Evolutionary conservation across 2,113 vertebrate species (phyloP).

Genomic region (Holacanthus passer): DNA sequence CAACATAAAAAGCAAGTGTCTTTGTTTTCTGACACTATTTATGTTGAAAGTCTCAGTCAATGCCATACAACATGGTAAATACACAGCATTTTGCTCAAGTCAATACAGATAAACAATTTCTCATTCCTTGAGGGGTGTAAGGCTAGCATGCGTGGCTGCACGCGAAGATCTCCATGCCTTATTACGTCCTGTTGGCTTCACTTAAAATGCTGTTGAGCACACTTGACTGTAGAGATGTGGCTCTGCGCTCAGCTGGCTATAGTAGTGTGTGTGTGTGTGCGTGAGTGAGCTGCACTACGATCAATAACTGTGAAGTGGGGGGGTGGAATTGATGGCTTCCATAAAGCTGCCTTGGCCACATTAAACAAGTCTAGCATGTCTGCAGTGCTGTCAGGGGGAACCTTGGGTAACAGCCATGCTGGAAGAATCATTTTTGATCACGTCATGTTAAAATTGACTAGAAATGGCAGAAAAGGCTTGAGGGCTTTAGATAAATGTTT

Average conservation of each 20-base stretch:
- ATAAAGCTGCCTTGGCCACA: constrained; percentile 67
- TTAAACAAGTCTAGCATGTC: constrained; percentile 69
- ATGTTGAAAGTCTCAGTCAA: neutral
- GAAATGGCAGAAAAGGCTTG: constrained; percentile 28
- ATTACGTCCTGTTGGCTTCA: constrained; percentile 54
- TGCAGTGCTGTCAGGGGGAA: constrained; percentile 41
- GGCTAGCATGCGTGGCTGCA: constrained; percentile 31
- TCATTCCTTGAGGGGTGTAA: constrained; percentile 10
- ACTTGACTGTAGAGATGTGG: constrained; percentile 41
- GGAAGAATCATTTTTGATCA: constrained; percentile 48
- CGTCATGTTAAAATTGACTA: constrained; percentile 39
- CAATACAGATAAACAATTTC: constrained; percentile 26
- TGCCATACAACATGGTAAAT: constrained; percentile 20
- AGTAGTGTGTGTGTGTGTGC: constrained; percentile 11
- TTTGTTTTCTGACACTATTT: neutral
- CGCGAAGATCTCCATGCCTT: constrained; percentile 34
- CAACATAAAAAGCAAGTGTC: neutral
- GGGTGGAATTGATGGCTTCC: constrained; percentile 48
- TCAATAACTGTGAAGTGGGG: constrained; percentile 62
- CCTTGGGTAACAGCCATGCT: constrained; percentile 41
- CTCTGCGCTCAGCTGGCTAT: constrained; percentile 41
- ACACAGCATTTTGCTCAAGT: constrained; percentile 22
- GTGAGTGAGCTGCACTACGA: constrained; percentile 55
- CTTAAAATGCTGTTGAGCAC: constrained; percentile 51
- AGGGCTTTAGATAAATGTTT: constrained; percentile 38